phyloP scores from a whole-genome alignment of 2,113 vertebrate species.

The Calidris pygmaea region DNA sequence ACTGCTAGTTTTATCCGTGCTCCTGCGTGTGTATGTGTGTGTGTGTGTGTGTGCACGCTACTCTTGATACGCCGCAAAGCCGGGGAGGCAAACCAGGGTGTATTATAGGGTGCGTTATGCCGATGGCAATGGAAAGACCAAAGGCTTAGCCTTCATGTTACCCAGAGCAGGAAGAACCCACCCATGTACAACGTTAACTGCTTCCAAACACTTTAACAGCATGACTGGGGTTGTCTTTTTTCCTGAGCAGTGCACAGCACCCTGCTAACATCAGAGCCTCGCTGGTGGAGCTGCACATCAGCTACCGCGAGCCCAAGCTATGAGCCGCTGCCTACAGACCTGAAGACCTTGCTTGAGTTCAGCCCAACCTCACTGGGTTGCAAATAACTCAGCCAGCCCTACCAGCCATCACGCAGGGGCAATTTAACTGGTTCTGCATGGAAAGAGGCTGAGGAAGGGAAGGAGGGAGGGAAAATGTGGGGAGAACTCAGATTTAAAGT shows the following conservation, averaged over 20 bases:
- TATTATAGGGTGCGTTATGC: not conserved
- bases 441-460: not conserved
- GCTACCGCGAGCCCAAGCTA: not conserved
- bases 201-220: not conserved
- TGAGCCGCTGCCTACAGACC: not conserved
- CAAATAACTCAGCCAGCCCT: not conserved
- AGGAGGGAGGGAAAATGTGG: not conserved
- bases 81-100: not conserved
- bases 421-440: not conserved
- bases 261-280: not conserved
- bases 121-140: not conserved
- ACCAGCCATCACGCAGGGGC: not conserved
- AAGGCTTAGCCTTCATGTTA: not conserved
- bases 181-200: accelerated
- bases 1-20: not conserved
- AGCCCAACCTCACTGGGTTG: not conserved
- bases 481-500: not conserved
- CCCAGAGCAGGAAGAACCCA: not conserved
- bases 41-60: accelerated
- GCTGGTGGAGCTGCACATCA: not conserved
- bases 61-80: not conserved
- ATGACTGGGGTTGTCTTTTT: not conserved
- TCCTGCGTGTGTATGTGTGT: not conserved
- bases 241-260: not conserved
- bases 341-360: not conserved